Evolutionary conservation across 2,888 invertebrate genomes (phyloP).

Genomic region (Chamaedrilus cognettii): DNA sequence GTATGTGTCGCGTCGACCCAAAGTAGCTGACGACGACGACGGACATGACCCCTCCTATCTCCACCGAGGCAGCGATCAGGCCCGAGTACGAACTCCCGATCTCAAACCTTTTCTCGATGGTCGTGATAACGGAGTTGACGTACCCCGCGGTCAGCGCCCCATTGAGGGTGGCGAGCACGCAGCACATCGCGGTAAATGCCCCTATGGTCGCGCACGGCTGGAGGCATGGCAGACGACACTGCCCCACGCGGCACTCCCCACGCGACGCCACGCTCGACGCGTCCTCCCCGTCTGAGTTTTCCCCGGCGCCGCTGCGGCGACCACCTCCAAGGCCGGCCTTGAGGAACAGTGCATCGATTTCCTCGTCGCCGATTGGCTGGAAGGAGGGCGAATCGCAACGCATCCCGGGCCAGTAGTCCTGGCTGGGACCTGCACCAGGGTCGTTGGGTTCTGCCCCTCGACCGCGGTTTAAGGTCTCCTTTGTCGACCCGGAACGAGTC

Average conservation of each 20-base stretch:
- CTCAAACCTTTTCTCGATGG: constrained; percentile 90
- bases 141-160: constrained; percentile 58
- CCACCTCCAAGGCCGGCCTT: not conserved
- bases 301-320: constrained; percentile 4
- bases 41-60: constrained; percentile 87
- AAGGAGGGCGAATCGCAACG: no score
- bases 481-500: no score
- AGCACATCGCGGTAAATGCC: constrained; percentile 59
- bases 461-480: no score
- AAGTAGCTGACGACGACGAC: constrained; percentile 95
- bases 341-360: not conserved
- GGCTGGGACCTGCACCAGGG: no score
- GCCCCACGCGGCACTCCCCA: constrained; percentile 62
- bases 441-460: no score
- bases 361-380: no score
- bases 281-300: not conserved
- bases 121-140: constrained; percentile 77
- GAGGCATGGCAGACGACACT: constrained; percentile 81
- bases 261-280: constrained; percentile 9
- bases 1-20: constrained; percentile 88
- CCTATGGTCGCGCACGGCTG: constrained; percentile 89
- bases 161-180: constrained; percentile 51
- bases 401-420: no score
- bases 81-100: constrained; percentile 92
- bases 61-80: constrained; percentile 90